Evolutionary conservation across 2,113 vertebrate genomes (phyloP).

Genomic region (Alectura lathami): DNA sequence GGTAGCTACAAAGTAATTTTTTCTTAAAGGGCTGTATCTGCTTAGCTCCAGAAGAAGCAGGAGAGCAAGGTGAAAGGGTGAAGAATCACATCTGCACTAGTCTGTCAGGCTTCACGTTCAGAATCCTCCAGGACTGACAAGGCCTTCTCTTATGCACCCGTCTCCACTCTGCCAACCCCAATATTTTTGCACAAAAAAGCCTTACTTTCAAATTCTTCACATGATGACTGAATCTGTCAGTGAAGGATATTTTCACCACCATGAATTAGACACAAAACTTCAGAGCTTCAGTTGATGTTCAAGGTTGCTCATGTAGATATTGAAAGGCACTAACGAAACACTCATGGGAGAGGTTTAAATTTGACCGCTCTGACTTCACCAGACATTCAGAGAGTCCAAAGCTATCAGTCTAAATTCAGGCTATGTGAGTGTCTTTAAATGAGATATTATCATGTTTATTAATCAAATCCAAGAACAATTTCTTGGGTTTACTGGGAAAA

Average conservation of each 20-base stretch:
- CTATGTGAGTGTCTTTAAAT: not conserved
- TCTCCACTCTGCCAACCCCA: accelerated
- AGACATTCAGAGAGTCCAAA: not conserved
- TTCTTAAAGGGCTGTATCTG: not conserved
- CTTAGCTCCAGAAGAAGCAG: not conserved
- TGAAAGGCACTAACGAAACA: not conserved
- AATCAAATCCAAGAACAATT: not conserved
- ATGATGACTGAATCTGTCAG: not conserved
- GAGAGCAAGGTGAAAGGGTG: not conserved
- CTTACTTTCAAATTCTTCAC: not conserved
- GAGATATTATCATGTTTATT: not conserved
- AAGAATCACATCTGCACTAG: not conserved
- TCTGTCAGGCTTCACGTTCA: not conserved
- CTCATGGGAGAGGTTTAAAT: not conserved
- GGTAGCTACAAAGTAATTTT: accelerated
- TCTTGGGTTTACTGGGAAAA: not conserved
- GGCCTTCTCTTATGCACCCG: not conserved
- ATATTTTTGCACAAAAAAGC: not conserved
- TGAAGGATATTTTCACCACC: not conserved
- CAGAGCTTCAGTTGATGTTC: not conserved
- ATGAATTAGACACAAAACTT: not conserved
- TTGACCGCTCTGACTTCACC: not conserved
- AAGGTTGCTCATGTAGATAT: not conserved
- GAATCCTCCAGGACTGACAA: not conserved
- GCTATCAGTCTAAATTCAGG: not conserved